Conservation (phyloP, 2,113 vertebrate genomes). For the Micronycteris hirsuta region DNA sequence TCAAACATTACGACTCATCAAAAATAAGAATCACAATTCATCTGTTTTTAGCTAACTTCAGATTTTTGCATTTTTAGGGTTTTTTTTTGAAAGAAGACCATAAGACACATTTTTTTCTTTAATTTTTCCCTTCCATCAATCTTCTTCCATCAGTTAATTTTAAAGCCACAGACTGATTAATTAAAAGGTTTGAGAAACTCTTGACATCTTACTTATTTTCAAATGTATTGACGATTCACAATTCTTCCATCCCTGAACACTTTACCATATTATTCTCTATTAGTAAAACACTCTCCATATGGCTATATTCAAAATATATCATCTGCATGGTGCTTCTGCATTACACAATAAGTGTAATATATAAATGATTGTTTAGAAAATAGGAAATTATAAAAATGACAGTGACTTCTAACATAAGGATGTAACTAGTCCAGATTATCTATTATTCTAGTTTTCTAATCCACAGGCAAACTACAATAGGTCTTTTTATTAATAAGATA, state of each 20-base stretch:
- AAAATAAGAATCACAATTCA: constrained; percentile 56
- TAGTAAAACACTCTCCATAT: not conserved
- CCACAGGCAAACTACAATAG: not conserved
- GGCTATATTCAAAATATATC: not conserved
- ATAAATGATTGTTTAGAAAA: not conserved
- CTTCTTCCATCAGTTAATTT: not conserved
- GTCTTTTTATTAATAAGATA: constrained; percentile 20
- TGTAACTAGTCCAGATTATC: not conserved
- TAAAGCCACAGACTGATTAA: not conserved
- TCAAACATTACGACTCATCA: constrained; percentile 72
- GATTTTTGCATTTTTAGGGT: constrained; percentile 7
- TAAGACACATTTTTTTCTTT: not conserved
- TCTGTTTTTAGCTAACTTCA: constrained; percentile 54
- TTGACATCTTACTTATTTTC: not conserved
- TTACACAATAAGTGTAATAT: not conserved
- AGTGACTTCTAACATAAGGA: not conserved
- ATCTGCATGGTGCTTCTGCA: not conserved
- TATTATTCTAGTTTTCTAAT: constrained; percentile 23
- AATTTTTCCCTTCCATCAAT: not conserved
- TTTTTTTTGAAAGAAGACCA: not conserved
- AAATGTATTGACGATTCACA: constrained; percentile 8
- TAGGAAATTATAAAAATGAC: not conserved
- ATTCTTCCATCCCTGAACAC: not conserved
- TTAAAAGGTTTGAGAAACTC: not conserved
- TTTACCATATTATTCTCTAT: not conserved